phyloP scores from a whole-genome alignment of 2,888 invertebrate species.

The Melipona bicolor region DNA sequence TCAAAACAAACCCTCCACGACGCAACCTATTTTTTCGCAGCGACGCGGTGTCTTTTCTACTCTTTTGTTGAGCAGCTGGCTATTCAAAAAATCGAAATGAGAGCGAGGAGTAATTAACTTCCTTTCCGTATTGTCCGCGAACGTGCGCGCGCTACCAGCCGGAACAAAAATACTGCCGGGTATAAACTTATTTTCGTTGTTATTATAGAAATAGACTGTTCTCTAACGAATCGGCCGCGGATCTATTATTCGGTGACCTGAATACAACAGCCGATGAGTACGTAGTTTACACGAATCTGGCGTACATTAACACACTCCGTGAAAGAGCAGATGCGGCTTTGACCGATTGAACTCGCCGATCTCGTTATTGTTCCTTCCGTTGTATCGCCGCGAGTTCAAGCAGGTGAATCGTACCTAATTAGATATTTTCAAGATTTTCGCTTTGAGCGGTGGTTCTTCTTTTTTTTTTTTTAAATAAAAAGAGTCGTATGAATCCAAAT shows the following conservation, averaged over 20 bases:
- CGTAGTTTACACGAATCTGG: slow-evolving; percentile 12
- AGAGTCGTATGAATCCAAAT: too few relatives aligned
- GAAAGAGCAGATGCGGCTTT: not conserved
- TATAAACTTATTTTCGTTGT: slow-evolving; percentile 53
- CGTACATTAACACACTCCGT: not conserved
- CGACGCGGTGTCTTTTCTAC: slow-evolving; percentile 28
- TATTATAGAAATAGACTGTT: slow-evolving; percentile 47
- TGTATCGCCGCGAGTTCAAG: too few relatives aligned
- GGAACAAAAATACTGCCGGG: slow-evolving; percentile 38
- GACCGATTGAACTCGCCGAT: not conserved
- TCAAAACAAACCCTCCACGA: slow-evolving; percentile 33
- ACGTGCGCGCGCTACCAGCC: slow-evolving; percentile 27
- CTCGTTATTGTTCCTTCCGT: not conserved
- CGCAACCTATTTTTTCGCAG: slow-evolving; percentile 45
- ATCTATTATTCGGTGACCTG: slow-evolving; percentile 46
- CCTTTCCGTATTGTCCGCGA: slow-evolving; percentile 46
- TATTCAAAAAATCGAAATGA: slow-evolving; percentile 59
- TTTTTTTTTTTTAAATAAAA: too few relatives aligned
- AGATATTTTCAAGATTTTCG: too few relatives aligned
- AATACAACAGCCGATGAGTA: slow-evolving; percentile 11
- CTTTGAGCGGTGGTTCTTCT: too few relatives aligned
- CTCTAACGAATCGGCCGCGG: slow-evolving; percentile 36
- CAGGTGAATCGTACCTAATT: too few relatives aligned
- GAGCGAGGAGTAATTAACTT: slow-evolving; percentile 63
- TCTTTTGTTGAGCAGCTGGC: slow-evolving; percentile 38